Evolutionary conservation across 1,140 invertebrate species (phyloP).

Genomic region (Phthorimaea operculella): DNA sequence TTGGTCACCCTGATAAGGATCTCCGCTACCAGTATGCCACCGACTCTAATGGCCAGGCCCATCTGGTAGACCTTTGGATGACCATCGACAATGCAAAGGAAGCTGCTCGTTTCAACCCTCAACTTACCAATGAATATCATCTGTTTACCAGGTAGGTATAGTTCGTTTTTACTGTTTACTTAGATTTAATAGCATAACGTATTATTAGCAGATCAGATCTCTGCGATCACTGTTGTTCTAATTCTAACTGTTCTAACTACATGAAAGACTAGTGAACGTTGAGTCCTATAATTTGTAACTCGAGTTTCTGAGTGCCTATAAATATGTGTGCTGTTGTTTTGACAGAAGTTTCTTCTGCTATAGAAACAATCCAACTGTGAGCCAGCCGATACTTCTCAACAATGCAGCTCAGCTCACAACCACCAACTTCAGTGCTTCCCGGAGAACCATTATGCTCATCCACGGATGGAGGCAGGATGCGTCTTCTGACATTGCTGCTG

Average conservation of each 20-base stretch:
- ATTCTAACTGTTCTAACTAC: too few relatives aligned
- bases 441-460: neutral
- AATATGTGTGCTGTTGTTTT: too few relatives aligned
- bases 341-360: too few relatives aligned
- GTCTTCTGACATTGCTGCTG: neutral
- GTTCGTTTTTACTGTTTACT: neutral
- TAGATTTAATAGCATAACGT: too few relatives aligned
- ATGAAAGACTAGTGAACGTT: too few relatives aligned
- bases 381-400: neutral
- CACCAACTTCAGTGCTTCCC: neutral
- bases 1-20: slow-evolving; percentile 15
- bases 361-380: neutral
- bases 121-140: slow-evolving; percentile 28
- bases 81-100: slow-evolving; percentile 15
- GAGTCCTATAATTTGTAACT: too few relatives aligned
- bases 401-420: neutral
- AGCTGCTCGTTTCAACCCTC: slow-evolving; percentile 22
- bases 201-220: too few relatives aligned
- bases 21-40: slow-evolving; percentile 24
- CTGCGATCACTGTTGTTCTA: too few relatives aligned
- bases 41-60: slow-evolving; percentile 16
- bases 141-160: slow-evolving; percentile 32
- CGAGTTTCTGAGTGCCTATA: too few relatives aligned
- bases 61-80: slow-evolving; percentile 21
- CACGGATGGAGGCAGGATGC: neutral